Evolutionary conservation across 2,888 invertebrate genomes (phyloP), one percentile per base, ranked within the genome.

Genomic region (Ichneumoninae sp.): DNA sequence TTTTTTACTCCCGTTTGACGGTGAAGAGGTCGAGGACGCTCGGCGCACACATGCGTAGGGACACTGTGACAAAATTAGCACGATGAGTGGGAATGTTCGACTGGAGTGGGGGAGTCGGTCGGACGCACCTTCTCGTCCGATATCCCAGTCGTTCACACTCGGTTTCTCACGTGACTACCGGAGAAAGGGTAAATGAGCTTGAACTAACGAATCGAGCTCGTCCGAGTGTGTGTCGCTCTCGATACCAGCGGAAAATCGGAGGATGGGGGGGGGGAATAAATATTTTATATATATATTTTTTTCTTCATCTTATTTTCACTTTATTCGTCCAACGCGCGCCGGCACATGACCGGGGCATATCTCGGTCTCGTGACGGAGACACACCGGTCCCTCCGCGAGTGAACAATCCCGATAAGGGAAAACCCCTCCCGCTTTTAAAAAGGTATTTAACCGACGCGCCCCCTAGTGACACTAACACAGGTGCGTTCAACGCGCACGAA

Each of bases 391-490:
- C 33, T 47, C 74, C 19, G 62, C 62, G 33, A 54, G 72, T 54
- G 40, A 57, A 50, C 69, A 52, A 65, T 52, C 36, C 74, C 74
- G 84, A 84, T 84, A 84, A 62, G 62, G 30, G 69, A 69, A 78
- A 78, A 78, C 52, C 57, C 57, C 44, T 77, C 57, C 44, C 81
- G 10, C 16, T 7, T 33, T 62, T 44, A 70, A 78, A 30, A 47
- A 54, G 65, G 22, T 84, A 84, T 84, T 84, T 84, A 84, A 84
- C 81, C 81, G 84, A n/a, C 81, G 68, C n/a, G 57, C 36, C 78
- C 69, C 65, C 84, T 81, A 22, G 16, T 70, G 52, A 22, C 78
- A 65, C 66, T 30, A 57, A 66, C 70, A 78, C 65, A 84, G 40
- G 62, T 78, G 57, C 47, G 54, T 33, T 57, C 7, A 57, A 57